Evolutionary conservation across 2,113 vertebrate species (phyloP), one percentile per base, ranked within the genome.

Genomic region (Platycercus adscitus): DNA sequence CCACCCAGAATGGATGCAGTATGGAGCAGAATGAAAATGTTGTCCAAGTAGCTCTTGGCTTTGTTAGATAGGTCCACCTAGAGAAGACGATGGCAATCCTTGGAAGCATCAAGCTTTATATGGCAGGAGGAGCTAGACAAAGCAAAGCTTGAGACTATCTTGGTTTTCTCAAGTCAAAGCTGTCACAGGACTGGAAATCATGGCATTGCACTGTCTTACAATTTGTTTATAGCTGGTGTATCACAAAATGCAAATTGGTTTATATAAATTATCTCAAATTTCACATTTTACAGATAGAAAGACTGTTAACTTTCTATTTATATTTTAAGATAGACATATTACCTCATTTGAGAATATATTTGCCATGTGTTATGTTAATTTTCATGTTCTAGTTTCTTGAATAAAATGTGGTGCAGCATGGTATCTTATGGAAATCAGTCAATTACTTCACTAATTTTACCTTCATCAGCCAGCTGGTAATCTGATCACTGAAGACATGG

Each of bases 1-100:
- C 1, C 1, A 9, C 12, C 29, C 44, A 60, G 15, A 64, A 64
- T 0, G 1, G 18, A 12, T 9, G 17, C 5, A 9, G 16, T 9
- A 46, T 1, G 8, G 7, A 70, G 20, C 37, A 64, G 49, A 31
- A 25, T 3, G 6, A 2, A 33, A 24, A 58, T 14, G 41, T 6
- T 63, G 35, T 31, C 26, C 24, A 56, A 35, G 49, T 6, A 80
- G 44, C 50, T 91, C 28, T 44, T 61, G 52, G 18, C 26, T 86
- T 71, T 65, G 21, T 11, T 18, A 43, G 46, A 9, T 25, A 41
- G 28, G n/a, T 53, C 29, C 7, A 46, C 6, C 1, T 11, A 39
- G 21, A 18, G 29, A 80, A 76, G 55, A 41, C 6, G 13, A 33
- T 24, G 23, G n/a, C 25, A 88, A 43, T 2, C 15, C 31, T 16